These are phyloP conservation scores for Agonopterix arenella DNA, from an alignment of 2,888 invertebrate species.

Conservation along the genomic window DNA sequence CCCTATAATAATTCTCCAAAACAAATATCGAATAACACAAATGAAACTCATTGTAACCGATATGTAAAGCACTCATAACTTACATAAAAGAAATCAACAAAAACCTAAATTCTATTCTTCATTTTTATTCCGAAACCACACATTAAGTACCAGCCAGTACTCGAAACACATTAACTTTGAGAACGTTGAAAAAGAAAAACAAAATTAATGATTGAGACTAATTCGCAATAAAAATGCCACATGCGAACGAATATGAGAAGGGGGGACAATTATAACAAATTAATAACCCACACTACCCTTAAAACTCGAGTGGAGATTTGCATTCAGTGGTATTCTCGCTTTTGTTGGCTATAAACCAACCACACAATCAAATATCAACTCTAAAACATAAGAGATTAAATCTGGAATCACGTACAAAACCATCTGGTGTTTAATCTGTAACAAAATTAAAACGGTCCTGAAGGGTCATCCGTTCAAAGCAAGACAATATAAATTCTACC, in stretches of 20 bases:
- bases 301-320: slow-evolving; percentile 74
- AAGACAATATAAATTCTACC: slow-evolving; percentile 37
- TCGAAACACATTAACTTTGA: slow-evolving; percentile 63
- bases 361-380: slow-evolving; percentile 21
- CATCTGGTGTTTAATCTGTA: slow-evolving; percentile 28
- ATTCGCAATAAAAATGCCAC: slow-evolving; percentile 77
- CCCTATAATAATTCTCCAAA: slow-evolving; percentile 19
- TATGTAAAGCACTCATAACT: slow-evolving; percentile 35
- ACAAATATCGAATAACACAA: slow-evolving; percentile 27
- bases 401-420: slow-evolving; percentile 13
- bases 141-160: slow-evolving; percentile 32
- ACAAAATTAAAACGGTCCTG: slow-evolving; percentile 23
- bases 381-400: slow-evolving; percentile 7
- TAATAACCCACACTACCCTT: slow-evolving; percentile 74
- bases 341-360: slow-evolving; percentile 46
- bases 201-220: slow-evolving; percentile 75
- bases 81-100: slow-evolving; percentile 30
- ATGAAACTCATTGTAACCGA: slow-evolving; percentile 54
- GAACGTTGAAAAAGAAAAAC: slow-evolving; percentile 62
- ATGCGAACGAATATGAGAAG: slow-evolving; percentile 68
- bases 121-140: slow-evolving; percentile 45
- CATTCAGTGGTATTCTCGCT: slow-evolving; percentile 66
- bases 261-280: slow-evolving; percentile 74
- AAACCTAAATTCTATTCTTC: slow-evolving; percentile 47
- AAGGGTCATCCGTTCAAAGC: slow-evolving; percentile 58